These are phyloP conservation scores for Agrenia bidenticulata DNA, from an alignment of 2,888 invertebrate genomes.

Conservation along the genomic window DNA sequence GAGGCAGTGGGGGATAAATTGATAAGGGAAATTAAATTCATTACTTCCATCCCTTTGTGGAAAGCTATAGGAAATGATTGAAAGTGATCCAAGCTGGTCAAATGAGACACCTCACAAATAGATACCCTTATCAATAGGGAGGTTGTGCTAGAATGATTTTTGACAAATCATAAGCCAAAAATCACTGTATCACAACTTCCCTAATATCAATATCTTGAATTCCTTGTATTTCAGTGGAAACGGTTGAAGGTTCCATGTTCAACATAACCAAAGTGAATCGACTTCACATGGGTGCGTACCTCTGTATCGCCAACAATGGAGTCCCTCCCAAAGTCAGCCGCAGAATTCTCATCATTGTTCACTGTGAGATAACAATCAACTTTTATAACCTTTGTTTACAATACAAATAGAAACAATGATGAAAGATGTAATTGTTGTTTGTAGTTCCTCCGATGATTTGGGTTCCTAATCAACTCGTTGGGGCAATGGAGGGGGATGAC, in stretches of 20 bases:
- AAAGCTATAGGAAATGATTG: too few relatives aligned
- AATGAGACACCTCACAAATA: too few relatives aligned
- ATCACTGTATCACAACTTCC: too few relatives aligned
- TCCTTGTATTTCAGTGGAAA: conserved; percentile 51
- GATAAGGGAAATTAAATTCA: conserved; percentile 44
- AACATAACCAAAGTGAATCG: conserved; percentile 61
- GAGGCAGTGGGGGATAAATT: conserved; percentile 40
- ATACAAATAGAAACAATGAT: too few relatives aligned
- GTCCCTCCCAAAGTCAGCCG: conserved; percentile 87
- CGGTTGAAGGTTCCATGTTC: conserved; percentile 54
- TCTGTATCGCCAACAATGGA: conserved; percentile 78
- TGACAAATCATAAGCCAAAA: too few relatives aligned
- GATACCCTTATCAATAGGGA: too few relatives aligned
- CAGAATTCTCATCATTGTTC: conserved; percentile 79
- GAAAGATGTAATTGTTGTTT: too few relatives aligned
- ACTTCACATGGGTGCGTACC: conserved; percentile 72
- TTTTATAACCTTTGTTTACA: too few relatives aligned
- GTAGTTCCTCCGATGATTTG: conserved; percentile 82
- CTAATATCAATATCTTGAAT: too few relatives aligned
- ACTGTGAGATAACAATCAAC: conserved; percentile 85
- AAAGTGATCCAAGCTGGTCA: too few relatives aligned
- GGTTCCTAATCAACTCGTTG: conserved; percentile 77
- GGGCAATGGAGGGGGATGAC: conserved; percentile 72
- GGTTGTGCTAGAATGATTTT: too few relatives aligned
- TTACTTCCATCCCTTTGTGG: too few relatives aligned